Conservation (phyloP, 2,888 invertebrate genomes). For the Thecocarcelia acutangulata region DNA sequence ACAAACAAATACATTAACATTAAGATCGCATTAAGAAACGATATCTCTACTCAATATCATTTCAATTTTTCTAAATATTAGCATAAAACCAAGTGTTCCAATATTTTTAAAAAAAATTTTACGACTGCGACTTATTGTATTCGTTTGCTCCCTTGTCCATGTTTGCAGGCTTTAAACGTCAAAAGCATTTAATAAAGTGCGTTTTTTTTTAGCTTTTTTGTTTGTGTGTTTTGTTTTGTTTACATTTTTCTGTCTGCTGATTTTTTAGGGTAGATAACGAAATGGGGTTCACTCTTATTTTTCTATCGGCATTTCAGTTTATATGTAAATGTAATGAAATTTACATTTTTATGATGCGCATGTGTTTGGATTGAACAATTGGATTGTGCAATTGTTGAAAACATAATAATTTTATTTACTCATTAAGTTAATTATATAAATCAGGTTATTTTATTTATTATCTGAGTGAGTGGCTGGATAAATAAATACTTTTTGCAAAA, state of each 20-base stretch:
- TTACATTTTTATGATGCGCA: constrained; percentile 50
- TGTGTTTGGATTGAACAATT: constrained; percentile 47
- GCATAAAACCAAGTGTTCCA: constrained; percentile 68
- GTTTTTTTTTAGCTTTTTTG: constrained; percentile 42
- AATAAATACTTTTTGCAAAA: not conserved
- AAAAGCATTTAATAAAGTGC: constrained; percentile 63
- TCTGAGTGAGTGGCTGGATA: not conserved
- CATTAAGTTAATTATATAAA: constrained; percentile 44
- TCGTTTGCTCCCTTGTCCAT: constrained; percentile 30
- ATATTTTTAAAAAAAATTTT: constrained; percentile 32
- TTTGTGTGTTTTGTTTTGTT: constrained; percentile 14
- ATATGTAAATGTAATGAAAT: constrained; percentile 33
- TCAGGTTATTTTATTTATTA: constrained; percentile 46
- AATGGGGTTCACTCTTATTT: constrained; percentile 38
- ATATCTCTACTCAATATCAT: constrained; percentile 57
- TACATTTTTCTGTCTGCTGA: constrained; percentile 53
- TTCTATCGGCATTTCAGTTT: constrained; percentile 38
- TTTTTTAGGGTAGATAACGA: constrained; percentile 64
- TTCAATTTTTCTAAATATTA: constrained; percentile 54
- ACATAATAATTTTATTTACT: constrained; percentile 36
- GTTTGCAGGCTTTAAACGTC: constrained; percentile 49
- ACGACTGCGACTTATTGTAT: constrained; percentile 16
- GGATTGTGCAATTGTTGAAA: constrained; percentile 42
- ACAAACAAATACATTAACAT: constrained; percentile 5
- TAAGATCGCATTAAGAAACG: constrained; percentile 38